Conservation (phyloP, 2,888 invertebrate species). For the Pherbina coryleti region DNA sequence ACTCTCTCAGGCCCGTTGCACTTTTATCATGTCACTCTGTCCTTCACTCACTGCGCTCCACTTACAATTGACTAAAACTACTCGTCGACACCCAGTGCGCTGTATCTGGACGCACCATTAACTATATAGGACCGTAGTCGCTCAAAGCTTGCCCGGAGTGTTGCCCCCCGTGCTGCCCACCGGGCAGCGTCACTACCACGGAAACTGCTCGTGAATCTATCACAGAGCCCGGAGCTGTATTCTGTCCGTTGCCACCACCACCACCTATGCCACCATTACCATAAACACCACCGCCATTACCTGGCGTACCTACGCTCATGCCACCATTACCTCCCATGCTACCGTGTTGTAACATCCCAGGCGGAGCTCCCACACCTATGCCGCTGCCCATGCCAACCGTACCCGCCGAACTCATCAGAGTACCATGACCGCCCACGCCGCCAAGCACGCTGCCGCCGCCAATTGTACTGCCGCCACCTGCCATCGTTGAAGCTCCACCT, state of each 20-base stretch:
- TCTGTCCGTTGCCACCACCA: slow-evolving; percentile 66
- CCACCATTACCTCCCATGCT: slow-evolving; percentile 51
- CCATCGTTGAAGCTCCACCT: slow-evolving; percentile 69
- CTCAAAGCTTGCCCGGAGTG: slow-evolving; percentile 70
- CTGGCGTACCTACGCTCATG: slow-evolving; percentile 46
- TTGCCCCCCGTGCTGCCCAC: slow-evolving; percentile 66
- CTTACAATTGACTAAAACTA: slow-evolving; percentile 70
- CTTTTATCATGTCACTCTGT: neutral
- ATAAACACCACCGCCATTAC: slow-evolving; percentile 60
- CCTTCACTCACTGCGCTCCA: slow-evolving; percentile 33
- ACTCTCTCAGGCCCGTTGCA: neutral
- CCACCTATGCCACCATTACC: slow-evolving; percentile 60
- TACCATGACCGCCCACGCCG: slow-evolving; percentile 70
- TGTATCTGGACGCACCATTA: slow-evolving; percentile 71
- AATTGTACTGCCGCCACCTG: slow-evolving; percentile 67
- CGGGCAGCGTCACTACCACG: slow-evolving; percentile 69
- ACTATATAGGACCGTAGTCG: slow-evolving; percentile 71
- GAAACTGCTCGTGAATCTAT: slow-evolving; percentile 69
- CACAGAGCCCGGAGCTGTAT: slow-evolving; percentile 65
- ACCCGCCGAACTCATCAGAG: slow-evolving; percentile 67
- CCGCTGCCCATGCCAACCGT: slow-evolving; percentile 65
- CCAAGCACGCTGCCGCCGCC: slow-evolving; percentile 70
- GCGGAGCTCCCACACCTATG: slow-evolving; percentile 67
- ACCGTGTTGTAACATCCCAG: slow-evolving; percentile 66
- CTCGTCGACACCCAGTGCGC: slow-evolving; percentile 70